Conservation (phyloP, 2,888 invertebrate genomes). For the Tortricodes alternella region DNA sequence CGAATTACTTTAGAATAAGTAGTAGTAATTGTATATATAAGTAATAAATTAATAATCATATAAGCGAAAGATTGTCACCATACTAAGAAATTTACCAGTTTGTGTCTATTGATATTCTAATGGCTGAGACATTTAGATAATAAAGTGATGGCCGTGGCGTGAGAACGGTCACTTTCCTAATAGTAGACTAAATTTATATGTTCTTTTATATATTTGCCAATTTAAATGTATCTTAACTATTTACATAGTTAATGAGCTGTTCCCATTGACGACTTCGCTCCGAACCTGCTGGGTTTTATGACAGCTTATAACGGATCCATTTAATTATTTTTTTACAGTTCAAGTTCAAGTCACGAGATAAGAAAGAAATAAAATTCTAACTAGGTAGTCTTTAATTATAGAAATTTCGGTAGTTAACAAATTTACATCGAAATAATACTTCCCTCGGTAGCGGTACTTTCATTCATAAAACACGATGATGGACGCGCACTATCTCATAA, state of each 20-base stretch:
- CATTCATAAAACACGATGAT: neutral
- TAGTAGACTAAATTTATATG: slow-evolving; percentile 11
- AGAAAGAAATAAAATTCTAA: too few species aligned
- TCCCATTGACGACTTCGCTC: slow-evolving; percentile 17
- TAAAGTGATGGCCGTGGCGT: neutral
- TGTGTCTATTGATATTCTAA: neutral
- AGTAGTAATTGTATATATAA: too few species aligned
- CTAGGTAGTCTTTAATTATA: too few species aligned
- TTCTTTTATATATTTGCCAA: slow-evolving; percentile 12
- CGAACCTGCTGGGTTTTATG: slow-evolving; percentile 2
- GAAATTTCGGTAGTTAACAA: slow-evolving; percentile 2
- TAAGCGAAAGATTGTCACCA: too few species aligned
- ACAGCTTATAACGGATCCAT: neutral
- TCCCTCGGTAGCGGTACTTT: slow-evolving; percentile 2
- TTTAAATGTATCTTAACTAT: slow-evolving; percentile 19
- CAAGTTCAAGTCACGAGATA: too few species aligned
- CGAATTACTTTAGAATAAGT: too few species aligned
- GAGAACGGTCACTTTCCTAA: slow-evolving; percentile 11
- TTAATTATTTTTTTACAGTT: too few species aligned
- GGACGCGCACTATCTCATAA: slow-evolving; percentile 14
- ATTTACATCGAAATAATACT: neutral
- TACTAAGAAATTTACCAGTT: slow-evolving; percentile 6
- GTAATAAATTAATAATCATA: too few species aligned
- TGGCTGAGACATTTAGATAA: neutral
- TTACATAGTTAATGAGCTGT: slow-evolving; percentile 23